Percentiles rank a stretch among this genome's conserved stretches.
Conservation (phyloP, 2,113 vertebrate species). For the Mormyrus iriodes region DNA sequence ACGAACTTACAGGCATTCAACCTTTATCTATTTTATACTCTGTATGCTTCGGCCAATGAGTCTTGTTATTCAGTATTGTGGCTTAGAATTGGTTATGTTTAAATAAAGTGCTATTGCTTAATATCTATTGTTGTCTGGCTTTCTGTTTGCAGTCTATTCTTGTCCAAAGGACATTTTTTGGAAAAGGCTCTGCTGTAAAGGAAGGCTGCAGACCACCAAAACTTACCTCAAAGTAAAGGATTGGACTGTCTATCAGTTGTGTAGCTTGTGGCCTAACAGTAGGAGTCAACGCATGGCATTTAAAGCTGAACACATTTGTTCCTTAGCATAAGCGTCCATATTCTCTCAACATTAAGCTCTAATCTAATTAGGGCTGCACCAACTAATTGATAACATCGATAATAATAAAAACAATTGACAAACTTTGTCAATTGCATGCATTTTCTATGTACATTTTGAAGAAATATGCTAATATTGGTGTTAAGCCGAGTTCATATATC, state of each 20-base stretch:
- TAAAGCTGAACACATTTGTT: background rate
- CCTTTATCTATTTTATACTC: constrained; percentile 52
- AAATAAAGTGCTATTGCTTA: constrained; percentile 71
- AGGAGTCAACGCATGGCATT: too few species aligned
- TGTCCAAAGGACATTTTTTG: background rate
- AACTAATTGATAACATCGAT: background rate
- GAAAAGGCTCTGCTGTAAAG: background rate
- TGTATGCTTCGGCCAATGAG: constrained; percentile 44
- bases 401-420: too few species aligned
- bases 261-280: background rate
- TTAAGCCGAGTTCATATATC: too few species aligned
- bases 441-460: too few species aligned
- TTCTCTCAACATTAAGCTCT: background rate
- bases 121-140: constrained; percentile 17
- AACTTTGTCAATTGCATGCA: background rate
- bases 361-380: background rate
- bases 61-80: constrained; percentile 54
- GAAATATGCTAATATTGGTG: background rate
- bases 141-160: background rate
- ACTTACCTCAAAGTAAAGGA: background rate
- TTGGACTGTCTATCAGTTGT: background rate
- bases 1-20: constrained; percentile 37
- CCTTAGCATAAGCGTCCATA: background rate
- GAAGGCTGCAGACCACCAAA: background rate
- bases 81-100: constrained; percentile 68